A percentile compares a stretch with the other conserved stretches of the same genome.
Evolutionary conservation across 2,797 vertebrate species (phyloP).

Genomic region (Lepus oiostolus): DNA sequence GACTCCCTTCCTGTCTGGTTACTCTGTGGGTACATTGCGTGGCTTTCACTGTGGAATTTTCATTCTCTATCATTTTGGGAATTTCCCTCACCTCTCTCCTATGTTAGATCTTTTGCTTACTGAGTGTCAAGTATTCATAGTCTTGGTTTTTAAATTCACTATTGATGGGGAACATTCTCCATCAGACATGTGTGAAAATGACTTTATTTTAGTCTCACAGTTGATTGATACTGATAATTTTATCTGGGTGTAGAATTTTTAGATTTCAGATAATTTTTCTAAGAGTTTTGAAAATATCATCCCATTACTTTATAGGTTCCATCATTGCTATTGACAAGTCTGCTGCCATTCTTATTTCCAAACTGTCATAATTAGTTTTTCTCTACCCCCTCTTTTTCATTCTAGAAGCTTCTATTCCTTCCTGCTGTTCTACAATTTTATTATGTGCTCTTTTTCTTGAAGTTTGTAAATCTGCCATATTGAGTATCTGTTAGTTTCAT

Average conservation of each 20-base stretch:
- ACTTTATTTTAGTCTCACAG: conserved; percentile 31
- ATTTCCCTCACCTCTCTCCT: neutral
- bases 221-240: conserved; percentile 22
- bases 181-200: conserved; percentile 35
- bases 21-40: neutral
- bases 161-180: neutral
- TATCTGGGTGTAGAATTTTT: conserved; percentile 45
- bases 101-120: neutral
- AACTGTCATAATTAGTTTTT: neutral
- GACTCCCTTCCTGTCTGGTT: neutral
- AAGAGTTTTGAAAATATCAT: neutral
- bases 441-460: neutral
- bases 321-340: conserved; percentile 21
- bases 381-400: neutral
- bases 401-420: conserved; percentile 42
- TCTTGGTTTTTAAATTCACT: neutral
- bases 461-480: conserved; percentile 53
- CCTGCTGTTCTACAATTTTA: conserved; percentile 40
- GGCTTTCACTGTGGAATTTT: neutral
- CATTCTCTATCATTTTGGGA: neutral
- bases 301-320: conserved; percentile 16
- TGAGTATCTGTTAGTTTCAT: conserved; percentile 25
- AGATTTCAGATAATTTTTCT: conserved; percentile 30
- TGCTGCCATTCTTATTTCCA: conserved; percentile 30
- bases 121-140: neutral